These are phyloP conservation scores for Oikopleura vanhoeffeni DNA, from an alignment of 23 tunicate species.

Conservation along the genomic window DNA sequence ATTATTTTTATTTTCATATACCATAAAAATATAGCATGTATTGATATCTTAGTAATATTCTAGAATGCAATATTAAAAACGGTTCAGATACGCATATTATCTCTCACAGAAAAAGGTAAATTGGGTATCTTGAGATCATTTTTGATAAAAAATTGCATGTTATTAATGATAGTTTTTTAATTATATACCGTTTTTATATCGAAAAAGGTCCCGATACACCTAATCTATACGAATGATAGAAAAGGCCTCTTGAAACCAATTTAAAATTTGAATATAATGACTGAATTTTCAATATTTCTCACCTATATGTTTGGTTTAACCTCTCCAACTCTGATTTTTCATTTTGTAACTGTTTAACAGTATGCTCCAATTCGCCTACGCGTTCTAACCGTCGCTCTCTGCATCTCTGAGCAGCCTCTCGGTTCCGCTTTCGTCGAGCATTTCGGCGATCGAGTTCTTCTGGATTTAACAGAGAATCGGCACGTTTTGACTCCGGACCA, in stretches of 20 bases:
- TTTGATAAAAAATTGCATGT: neutral
- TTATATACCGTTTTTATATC: too few relatives aligned
- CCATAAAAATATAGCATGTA: too few relatives aligned
- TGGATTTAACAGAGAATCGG: neutral
- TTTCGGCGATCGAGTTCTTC: constrained; percentile 1
- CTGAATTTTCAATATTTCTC: neutral
- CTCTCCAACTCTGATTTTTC: neutral
- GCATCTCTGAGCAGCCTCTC: neutral
- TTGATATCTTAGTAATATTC: too few relatives aligned
- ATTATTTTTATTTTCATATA: too few relatives aligned
- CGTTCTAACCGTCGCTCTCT: neutral
- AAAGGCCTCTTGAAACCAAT: neutral
- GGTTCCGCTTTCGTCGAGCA: constrained; percentile 12
- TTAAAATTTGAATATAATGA: neutral
- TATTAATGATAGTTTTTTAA: too few relatives aligned
- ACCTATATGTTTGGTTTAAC: neutral
- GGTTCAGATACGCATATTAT: too few relatives aligned
- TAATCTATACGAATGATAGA: too few relatives aligned
- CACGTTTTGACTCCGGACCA: neutral
- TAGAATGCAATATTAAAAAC: too few relatives aligned
- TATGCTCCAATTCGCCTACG: neutral
- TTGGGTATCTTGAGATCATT: neutral
- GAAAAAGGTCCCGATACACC: too few relatives aligned
- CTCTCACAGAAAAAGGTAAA: too few relatives aligned
- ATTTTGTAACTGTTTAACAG: neutral